Percentiles rank a stretch among this genome's conserved stretches.
Conservation (phyloP, 2,113 vertebrate species). For the Isurus oxyrinchus region DNA sequence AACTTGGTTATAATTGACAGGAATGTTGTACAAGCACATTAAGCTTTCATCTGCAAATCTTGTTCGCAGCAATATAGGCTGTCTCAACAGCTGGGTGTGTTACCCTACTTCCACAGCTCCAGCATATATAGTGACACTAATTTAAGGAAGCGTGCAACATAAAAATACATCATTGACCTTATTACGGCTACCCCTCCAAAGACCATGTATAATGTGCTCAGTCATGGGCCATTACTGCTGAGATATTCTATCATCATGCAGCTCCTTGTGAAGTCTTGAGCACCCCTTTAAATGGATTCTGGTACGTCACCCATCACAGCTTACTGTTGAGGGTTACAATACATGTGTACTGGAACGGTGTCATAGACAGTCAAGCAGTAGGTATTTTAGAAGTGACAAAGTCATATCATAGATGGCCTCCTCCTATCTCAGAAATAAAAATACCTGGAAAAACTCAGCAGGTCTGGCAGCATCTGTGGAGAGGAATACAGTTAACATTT, state of each 20-base stretch:
- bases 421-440: background rate
- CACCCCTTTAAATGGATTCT: background rate
- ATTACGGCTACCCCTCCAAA: background rate
- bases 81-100: background rate
- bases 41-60: background rate
- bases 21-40: background rate
- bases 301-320: background rate
- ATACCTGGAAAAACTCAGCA: too few relatives aligned
- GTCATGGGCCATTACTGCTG: background rate
- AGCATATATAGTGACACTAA: background rate
- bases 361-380: background rate
- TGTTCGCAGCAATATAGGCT: background rate
- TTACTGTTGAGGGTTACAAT: background rate
- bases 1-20: background rate
- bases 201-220: background rate
- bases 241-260: background rate
- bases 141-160: background rate
- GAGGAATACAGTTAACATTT: too few relatives aligned
- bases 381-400: background rate
- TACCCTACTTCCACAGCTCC: background rate
- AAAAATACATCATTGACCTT: background rate
- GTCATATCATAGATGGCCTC: background rate
- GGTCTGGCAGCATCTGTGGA: too few relatives aligned
- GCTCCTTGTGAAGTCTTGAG: background rate
- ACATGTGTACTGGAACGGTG: background rate